These are phyloP conservation scores for Mustela lutreola DNA, from an alignment of 2,113 vertebrate genomes.

Conservation along the genomic window DNA sequence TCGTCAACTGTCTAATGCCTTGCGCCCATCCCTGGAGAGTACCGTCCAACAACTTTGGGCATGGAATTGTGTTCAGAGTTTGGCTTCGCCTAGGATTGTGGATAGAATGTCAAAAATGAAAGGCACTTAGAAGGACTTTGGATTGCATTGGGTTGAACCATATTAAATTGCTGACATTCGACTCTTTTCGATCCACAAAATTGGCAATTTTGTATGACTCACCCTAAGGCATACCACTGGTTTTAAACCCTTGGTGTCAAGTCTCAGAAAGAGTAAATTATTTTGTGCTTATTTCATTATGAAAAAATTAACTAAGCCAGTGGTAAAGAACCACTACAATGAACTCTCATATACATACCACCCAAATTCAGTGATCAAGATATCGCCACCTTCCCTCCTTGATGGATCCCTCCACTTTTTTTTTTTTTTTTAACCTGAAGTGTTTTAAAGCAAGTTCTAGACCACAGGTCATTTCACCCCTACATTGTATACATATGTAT, in stretches of 20 bases:
- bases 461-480: background rate
- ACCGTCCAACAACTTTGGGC: background rate
- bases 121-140: background rate
- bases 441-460: background rate
- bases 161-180: background rate
- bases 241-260: background rate
- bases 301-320: background rate
- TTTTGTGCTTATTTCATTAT: slow-evolving; percentile 22
- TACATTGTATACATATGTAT: background rate
- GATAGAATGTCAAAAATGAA: background rate
- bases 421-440: background rate
- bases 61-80: background rate
- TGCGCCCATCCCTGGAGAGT: background rate
- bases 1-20: background rate
- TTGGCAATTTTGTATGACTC: background rate
- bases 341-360: background rate
- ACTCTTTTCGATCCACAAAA: background rate
- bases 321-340: background rate
- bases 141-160: background rate
- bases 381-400: background rate
- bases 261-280: background rate
- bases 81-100: background rate
- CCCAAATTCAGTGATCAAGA: background rate
- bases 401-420: background rate
- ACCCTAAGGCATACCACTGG: background rate